Conservation (phyloP, 1,140 invertebrate genomes). For the Battus philenor region DNA sequence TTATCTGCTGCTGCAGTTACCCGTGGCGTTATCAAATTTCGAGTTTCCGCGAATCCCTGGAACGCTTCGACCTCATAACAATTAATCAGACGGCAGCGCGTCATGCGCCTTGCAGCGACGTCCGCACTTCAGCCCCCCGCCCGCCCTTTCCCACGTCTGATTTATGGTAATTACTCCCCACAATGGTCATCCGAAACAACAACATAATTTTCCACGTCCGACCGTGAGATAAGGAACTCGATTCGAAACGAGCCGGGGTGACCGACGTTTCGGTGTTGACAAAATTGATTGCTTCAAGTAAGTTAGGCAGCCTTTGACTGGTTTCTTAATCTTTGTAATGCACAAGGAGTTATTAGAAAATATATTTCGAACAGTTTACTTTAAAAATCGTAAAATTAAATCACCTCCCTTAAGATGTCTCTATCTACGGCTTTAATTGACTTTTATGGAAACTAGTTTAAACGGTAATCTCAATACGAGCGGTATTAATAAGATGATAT, state of each 20-base stretch:
- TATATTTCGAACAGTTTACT: no score
- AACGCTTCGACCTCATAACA: slow-evolving; percentile 6
- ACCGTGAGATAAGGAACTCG: slow-evolving; percentile 11
- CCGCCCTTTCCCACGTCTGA: slow-evolving; percentile 10
- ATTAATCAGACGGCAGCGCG: slow-evolving; percentile 4
- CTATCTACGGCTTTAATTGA: no score
- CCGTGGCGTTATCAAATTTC: neutral
- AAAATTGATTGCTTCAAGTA: slow-evolving; percentile 12
- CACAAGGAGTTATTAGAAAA: no score
- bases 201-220: slow-evolving; percentile 13
- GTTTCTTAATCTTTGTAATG: no score
- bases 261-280: slow-evolving; percentile 3
- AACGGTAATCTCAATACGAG: no score
- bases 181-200: slow-evolving; percentile 13
- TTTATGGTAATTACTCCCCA: slow-evolving; percentile 13
- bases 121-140: neutral
- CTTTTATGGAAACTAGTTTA: no score
- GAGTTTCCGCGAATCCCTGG: slow-evolving; percentile 6
- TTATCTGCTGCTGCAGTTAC: no score
- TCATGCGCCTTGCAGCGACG: slow-evolving; percentile 11
- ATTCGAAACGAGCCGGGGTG: neutral
- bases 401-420: no score
- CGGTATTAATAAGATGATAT: no score
- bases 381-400: no score
- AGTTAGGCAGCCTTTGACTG: slow-evolving; percentile 7